Evolutionary conservation across 2,888 invertebrate species (phyloP), one percentile per base, ranked within the genome.

Genomic region (Euproctis similis): DNA sequence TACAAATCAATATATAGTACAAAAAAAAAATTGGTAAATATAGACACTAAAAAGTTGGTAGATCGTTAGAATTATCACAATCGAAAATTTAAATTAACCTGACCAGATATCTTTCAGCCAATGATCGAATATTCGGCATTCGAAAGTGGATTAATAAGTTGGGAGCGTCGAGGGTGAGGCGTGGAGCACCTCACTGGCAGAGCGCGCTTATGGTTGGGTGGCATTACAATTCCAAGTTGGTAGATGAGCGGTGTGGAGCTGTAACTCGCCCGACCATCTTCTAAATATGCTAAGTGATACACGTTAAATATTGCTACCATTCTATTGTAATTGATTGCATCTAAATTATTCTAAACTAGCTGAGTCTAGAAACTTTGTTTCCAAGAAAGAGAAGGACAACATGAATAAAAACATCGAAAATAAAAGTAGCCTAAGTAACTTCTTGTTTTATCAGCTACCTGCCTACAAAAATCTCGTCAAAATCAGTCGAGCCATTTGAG

Each of bases 251-350:
- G 59, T 42, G 34, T 39, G 46, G n/a, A n/a, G n/a, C n/a, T n/a
- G n/a, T n/a, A n/a, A n/a, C n/a, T n/a, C 46, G 51, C 54, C 55
- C 61, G 57, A 60, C 68, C 71, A 57, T 71, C 73, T 70, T 65
- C 59, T 78, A 70, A 73, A 74, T 77, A 78, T 78, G 75, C 75
- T 74, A 72, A 75, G 66, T 61, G 69, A 60, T 57, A 66, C 55
- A 59, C 60, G 64, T 67, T 66, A 71, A 72, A 75, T 70, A 73
- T 73, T 65, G 64, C n/a, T 58, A 64, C 67, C 54, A 52, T 60
- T 66, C 53, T 64, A 59, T 66, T 64, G 59, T 57, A 53, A 50
- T n/a, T n/a, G n/a, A n/a, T n/a, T n/a, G n/a, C n/a, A n/a, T n/a
- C n/a, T n/a, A n/a, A n/a, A n/a, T n/a, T n/a, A n/a, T n/a, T n/a